Conservation (phyloP, 2,888 invertebrate genomes). For the Branchellion lobata region DNA sequence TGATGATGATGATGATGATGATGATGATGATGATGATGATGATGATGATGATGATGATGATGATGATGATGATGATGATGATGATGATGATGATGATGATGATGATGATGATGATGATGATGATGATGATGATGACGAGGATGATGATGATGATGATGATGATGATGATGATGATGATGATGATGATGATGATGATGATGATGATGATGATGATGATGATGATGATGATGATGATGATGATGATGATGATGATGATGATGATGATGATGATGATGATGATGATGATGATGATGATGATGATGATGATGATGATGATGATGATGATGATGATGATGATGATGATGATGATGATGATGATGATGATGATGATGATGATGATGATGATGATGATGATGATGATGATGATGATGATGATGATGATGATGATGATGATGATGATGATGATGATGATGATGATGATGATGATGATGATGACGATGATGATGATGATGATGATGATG, state of each 20-base stretch:
- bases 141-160: constrained; percentile 9
- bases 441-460: constrained; percentile 19
- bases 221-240: not conserved
- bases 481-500: constrained; percentile 3
- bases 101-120: not conserved
- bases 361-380: constrained; percentile 30
- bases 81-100: constrained; percentile 6
- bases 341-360: constrained; percentile 32
- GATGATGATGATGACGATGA: not conserved
- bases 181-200: constrained; percentile 9
- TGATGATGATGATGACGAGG: constrained; percentile 9
- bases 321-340: constrained; percentile 30
- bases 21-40: not conserved
- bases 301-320: constrained; percentile 10
- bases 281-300: not conserved
- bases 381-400: constrained; percentile 35
- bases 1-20: not conserved
- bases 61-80: constrained; percentile 9
- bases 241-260: too few species aligned
- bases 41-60: constrained; percentile 9
- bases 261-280: constrained; percentile 2
- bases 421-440: constrained; percentile 31
- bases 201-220: constrained; percentile 2
- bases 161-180: constrained; percentile 9
- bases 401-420: constrained; percentile 28